phyloP scores from a whole-genome alignment of 23 tunicate genomes.

The Styela plicata region DNA sequence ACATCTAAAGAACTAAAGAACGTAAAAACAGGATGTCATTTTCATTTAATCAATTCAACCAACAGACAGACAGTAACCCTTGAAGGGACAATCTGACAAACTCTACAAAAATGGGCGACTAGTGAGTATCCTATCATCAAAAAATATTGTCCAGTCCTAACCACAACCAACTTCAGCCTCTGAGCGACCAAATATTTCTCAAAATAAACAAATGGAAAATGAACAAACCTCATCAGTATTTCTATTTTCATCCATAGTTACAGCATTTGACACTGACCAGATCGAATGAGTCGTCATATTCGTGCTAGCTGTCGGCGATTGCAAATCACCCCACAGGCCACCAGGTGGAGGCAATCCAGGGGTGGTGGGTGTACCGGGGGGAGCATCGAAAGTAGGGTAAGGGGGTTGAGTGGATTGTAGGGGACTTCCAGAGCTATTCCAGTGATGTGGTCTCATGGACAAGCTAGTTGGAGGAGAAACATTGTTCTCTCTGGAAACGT shows the following conservation, averaged over 20 bases:
- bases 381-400: constrained; percentile 20
- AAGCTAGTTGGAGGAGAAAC: constrained; percentile 9
- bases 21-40: too few relatives aligned
- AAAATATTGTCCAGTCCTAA: too few relatives aligned
- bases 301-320: not conserved
- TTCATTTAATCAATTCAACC: too few relatives aligned
- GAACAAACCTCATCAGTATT: constrained; percentile 57
- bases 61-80: too few relatives aligned
- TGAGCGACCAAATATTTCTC: too few relatives aligned
- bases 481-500: not conserved
- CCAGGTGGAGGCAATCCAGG: not conserved
- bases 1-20: too few relatives aligned
- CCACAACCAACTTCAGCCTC: too few relatives aligned
- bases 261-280: constrained; percentile 88
- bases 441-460: not conserved
- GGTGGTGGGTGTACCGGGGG: constrained; percentile 31
- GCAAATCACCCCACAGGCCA: constrained; percentile 17
- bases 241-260: constrained; percentile 83
- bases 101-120: too few relatives aligned
- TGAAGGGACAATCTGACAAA: too few relatives aligned
- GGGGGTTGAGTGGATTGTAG: not conserved
- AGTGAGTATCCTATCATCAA: too few relatives aligned
- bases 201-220: not conserved
- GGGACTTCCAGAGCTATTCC: not conserved
- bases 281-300: constrained; percentile 64